A percentile compares a stretch with the other conserved stretches of the same genome.
Evolutionary conservation across 92 coral and sea anemone species (phyloP).

Genomic region (Porites evermanni): DNA sequence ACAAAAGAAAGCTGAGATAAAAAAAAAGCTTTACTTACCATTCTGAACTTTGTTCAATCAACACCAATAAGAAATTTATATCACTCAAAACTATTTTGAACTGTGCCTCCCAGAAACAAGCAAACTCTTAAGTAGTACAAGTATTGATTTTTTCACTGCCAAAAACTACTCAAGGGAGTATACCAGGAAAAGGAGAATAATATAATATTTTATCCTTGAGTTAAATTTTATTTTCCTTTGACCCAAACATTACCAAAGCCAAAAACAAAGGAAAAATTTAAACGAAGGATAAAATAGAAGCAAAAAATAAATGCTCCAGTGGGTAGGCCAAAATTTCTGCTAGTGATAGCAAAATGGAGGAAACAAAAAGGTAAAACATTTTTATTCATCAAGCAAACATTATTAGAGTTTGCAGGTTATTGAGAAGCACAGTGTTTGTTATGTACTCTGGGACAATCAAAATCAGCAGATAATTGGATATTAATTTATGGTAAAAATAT

Average conservation of each 20-base stretch:
- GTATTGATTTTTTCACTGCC: background rate
- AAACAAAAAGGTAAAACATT: too few relatives aligned
- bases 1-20: constrained; percentile 5
- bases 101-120: background rate
- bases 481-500: background rate
- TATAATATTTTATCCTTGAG: too few relatives aligned
- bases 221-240: too few relatives aligned
- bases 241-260: too few relatives aligned
- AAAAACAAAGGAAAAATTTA: too few relatives aligned
- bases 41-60: background rate
- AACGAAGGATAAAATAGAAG: too few relatives aligned
- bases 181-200: too few relatives aligned
- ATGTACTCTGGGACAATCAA: background rate
- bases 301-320: background rate
- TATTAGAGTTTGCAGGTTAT: background rate
- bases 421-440: too few relatives aligned
- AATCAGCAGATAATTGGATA: background rate
- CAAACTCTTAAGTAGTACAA: background rate
- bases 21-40: constrained; percentile 25
- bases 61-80: background rate
- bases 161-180: background rate
- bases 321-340: background rate
- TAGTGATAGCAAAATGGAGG: background rate
- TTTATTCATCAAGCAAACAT: too few relatives aligned
- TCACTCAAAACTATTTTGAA: background rate